A percentile compares a stretch with the other conserved stretches of the same genome.
Conservation (phyloP, 2,797 vertebrate species). For the Etheostoma nigrum region DNA sequence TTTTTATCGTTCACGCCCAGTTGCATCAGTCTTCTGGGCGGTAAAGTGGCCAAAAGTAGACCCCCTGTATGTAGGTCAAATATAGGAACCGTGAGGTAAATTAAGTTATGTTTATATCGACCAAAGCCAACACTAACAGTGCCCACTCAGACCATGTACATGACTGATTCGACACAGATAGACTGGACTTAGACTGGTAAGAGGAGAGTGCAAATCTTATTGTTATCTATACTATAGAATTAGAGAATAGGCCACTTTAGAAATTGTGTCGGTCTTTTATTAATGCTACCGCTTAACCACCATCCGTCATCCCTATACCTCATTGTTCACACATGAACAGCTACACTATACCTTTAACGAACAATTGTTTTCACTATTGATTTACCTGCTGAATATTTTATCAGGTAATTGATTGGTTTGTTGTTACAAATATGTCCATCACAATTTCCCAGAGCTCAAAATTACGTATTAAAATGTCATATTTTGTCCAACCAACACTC, state of each 20-base stretch:
- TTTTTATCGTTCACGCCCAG: constrained; percentile 13
- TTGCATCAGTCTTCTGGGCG: constrained; percentile 75
- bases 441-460: not conserved
- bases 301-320: too few relatives aligned
- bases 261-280: too few relatives aligned
- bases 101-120: constrained; percentile 36
- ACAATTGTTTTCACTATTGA: too few relatives aligned
- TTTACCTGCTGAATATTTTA: not conserved
- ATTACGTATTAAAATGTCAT: not conserved
- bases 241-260: not conserved
- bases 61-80: constrained; percentile 52
- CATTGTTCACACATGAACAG: too few relatives aligned
- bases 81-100: not conserved
- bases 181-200: not conserved
- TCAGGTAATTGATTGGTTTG: not conserved
- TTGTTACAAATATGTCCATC: not conserved
- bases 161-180: not conserved
- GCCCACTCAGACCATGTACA: not conserved
- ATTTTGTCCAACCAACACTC: not conserved
- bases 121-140: not conserved
- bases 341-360: too few relatives aligned
- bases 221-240: not conserved
- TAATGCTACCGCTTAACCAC: too few relatives aligned
- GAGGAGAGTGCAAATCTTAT: not conserved
- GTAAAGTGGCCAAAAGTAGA: too few relatives aligned